Evolutionary conservation across 2,113 vertebrate species (phyloP), one percentile per base, ranked within the genome.

Genomic region (Cyprinodon tularosa): DNA sequence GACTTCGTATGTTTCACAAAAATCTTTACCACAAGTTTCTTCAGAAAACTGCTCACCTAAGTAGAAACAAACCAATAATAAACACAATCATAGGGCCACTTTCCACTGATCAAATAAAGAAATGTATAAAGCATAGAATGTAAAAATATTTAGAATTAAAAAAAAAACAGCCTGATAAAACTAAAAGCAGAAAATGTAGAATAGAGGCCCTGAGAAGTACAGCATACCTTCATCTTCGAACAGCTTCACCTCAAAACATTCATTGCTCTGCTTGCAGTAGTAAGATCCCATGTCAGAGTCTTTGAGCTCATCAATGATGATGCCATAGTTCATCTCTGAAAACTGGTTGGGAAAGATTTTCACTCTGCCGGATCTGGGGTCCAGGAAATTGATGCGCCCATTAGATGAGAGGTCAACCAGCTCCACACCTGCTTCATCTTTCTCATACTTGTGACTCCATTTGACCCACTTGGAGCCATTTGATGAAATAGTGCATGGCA

Each of bases 251-350:
- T 15, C 37, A 62, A 71, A 22, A 69, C 91, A 94, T 22, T 47
- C 2, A 0, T 20, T 0, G 6, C 1, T 78, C 1, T 42, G 61
- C 7, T 10, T 7, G 76, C 94, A 95, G 50, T n/a, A 44, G 29
- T 94, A 94, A 12, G 37, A 39, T 0, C 93, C 93, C 13, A 89
- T 1, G 29, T 94, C 93, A 12, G 85, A 82, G 36, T 0, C 0
- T 37, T 86, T 38, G 1, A 94, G 74, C 10, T 59, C 68, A 53
- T 88, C 78, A 15, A 94, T 88, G 15, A 61, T 17, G 70, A 94
- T 93, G 53, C 92, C 90, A 65, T 71, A 93, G 80, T 94, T 90
- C 3, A 92, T 89, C n/a, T 14, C 3, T 11, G 14, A 62, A 13
- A 29, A 74, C 47, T 90, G 79, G 66, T 84, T 78, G 8, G 92